Evolutionary conservation across 2,113 vertebrate species (phyloP).

Genomic region (Ivindomyrus marchei): DNA sequence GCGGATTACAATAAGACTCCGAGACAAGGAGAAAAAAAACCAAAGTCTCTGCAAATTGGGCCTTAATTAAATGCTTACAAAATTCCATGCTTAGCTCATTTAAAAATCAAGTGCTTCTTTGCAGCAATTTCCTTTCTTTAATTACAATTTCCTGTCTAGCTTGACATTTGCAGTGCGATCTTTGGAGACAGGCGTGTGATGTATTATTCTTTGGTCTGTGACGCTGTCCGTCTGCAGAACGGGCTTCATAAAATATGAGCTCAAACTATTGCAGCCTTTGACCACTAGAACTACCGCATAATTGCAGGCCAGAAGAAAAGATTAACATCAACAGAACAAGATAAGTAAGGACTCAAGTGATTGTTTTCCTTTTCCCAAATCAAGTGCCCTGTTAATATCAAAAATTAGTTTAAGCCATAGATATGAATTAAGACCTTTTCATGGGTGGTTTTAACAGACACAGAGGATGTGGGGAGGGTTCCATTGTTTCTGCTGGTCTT

Average conservation of each 20-base stretch:
- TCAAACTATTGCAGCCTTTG: constrained; percentile 90
- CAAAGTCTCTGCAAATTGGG: constrained; percentile 75
- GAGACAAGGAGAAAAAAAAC: constrained; percentile 56
- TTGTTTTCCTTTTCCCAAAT: constrained; percentile 49
- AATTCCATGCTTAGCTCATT: constrained; percentile 84
- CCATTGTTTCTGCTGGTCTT: neutral
- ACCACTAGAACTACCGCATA: constrained; percentile 84
- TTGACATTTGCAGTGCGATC: constrained; percentile 96
- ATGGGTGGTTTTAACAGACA: neutral
- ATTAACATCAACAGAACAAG: constrained; percentile 80
- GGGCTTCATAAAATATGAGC: constrained; percentile 91
- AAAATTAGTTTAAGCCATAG: neutral
- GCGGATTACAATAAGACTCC: constrained; percentile 35
- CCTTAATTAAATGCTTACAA: constrained; percentile 92
- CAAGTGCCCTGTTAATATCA: constrained; percentile 26
- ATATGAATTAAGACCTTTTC: neutral
- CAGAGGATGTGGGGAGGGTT: neutral
- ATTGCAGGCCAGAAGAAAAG: constrained; percentile 76
- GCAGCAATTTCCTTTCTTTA: constrained; percentile 95
- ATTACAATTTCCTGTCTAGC: constrained; percentile 94
- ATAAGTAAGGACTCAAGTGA: constrained; percentile 33
- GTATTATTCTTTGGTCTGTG: constrained; percentile 90
- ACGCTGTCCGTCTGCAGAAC: constrained; percentile 83
- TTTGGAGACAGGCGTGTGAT: constrained; percentile 85
- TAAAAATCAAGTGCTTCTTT: constrained; percentile 90